Evolutionary conservation across 2,888 invertebrate species (phyloP).

Genomic region (Heteropelma amictum): DNA sequence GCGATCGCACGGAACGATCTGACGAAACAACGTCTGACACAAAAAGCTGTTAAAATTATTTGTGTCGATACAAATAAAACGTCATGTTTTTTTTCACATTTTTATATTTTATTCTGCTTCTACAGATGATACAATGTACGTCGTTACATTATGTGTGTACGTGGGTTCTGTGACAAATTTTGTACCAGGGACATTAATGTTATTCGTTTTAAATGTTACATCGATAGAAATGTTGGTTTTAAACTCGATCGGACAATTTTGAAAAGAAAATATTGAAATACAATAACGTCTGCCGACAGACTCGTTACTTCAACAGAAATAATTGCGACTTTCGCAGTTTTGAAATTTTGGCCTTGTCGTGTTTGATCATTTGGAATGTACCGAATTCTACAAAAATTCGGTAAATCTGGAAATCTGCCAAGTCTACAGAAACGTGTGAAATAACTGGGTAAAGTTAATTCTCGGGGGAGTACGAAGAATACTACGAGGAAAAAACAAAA

Average conservation of each 20-base stretch:
- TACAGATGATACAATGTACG: constrained; percentile 42
- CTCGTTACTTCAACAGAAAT: too few species aligned
- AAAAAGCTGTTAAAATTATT: background rate
- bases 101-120: constrained; percentile 28
- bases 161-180: constrained; percentile 9
- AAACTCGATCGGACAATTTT: background rate
- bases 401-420: background rate
- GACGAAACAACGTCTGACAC: background rate
- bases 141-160: constrained; percentile 35
- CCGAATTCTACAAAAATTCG: background rate
- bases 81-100: constrained; percentile 22
- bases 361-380: too few species aligned
- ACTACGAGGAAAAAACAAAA: constrained; percentile 5
- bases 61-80: background rate
- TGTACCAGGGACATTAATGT: background rate
- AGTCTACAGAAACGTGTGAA: background rate
- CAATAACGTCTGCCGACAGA: background rate
- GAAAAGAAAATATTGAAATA: background rate
- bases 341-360: too few species aligned
- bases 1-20: too few species aligned
- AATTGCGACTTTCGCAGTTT: too few species aligned
- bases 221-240: constrained; percentile 21
- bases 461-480: background rate
- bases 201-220: background rate
- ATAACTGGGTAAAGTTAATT: background rate